A percentile compares a stretch with the other conserved stretches of the same genome.
phyloP scores from a whole-genome alignment of 2,888 invertebrate species.

The Nasonia oneida region DNA sequence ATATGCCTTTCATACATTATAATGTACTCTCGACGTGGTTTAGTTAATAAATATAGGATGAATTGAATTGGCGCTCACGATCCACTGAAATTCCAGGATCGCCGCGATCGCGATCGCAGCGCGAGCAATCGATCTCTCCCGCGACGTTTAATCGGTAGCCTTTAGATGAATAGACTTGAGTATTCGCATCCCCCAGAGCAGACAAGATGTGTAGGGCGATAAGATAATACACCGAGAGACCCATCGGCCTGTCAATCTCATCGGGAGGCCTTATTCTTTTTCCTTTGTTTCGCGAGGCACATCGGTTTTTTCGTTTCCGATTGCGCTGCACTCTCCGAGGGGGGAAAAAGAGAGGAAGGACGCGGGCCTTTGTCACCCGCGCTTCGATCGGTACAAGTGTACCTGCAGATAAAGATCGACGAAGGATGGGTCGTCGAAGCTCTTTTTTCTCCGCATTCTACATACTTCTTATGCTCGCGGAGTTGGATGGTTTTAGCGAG shows the following conservation, averaged over 20 bases:
- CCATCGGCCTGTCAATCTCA: background rate
- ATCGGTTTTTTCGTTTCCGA: background rate
- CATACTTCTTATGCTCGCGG: background rate
- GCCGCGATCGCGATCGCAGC: background rate
- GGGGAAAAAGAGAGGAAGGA: slow-evolving; percentile 4
- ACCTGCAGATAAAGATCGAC: background rate
- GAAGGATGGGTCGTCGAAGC: background rate
- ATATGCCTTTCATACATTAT: background rate
- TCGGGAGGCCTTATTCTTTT: background rate
- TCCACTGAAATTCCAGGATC: background rate
- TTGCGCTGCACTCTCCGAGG: too few species aligned
- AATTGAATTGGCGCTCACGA: background rate
- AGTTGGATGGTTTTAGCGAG: background rate
- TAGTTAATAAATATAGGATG: background rate
- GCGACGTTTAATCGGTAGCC: background rate
- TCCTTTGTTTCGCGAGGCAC: background rate
- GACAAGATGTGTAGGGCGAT: background rate
- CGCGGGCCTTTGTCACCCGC: slow-evolving; percentile 7
- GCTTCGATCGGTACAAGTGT: background rate
- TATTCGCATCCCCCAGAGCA: background rate
- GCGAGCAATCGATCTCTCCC: background rate
- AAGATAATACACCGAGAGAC: background rate
- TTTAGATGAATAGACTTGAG: background rate
- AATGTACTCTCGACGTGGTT: background rate
- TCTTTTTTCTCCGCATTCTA: background rate